Percentiles rank a stretch among this genome's conserved stretches.
Conservation (phyloP, 2,113 vertebrate genomes). For the Ochotona princeps region DNA sequence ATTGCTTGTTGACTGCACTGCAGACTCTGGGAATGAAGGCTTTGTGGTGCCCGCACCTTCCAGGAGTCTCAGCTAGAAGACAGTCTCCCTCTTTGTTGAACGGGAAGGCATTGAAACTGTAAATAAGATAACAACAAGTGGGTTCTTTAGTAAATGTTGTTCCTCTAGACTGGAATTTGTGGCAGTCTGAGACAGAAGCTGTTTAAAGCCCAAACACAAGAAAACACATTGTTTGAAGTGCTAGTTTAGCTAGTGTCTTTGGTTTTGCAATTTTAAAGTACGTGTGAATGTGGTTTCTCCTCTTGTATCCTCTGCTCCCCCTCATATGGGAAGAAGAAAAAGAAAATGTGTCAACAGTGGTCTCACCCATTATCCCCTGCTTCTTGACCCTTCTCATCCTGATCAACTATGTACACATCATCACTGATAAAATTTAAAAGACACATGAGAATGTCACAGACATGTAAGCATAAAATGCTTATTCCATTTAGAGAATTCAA, state of each 20-base stretch:
- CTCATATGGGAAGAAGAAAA: no score
- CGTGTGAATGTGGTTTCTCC: background rate
- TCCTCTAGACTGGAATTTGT: constrained; percentile 85
- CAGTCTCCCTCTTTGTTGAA: constrained; percentile 92
- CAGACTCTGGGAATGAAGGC: constrained; percentile 90
- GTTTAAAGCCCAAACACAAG: constrained; percentile 72
- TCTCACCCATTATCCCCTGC: no score
- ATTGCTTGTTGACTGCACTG: constrained; percentile 91
- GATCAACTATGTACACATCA: no score
- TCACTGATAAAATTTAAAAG: background rate
- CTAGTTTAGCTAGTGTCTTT: constrained; percentile 76
- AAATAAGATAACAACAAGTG: constrained; percentile 86
- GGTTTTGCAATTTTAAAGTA: constrained; percentile 68
- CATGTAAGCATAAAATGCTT: constrained; percentile 3
- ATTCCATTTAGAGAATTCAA: constrained; percentile 35
- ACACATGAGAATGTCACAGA: constrained; percentile 61
- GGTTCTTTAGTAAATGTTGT: constrained; percentile 83
- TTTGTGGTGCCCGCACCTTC: constrained; percentile 90
- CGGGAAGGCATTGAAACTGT: constrained; percentile 81
- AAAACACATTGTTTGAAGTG: constrained; percentile 70
- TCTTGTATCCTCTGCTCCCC: no score
- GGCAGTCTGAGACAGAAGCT: constrained; percentile 78
- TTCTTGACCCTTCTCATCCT: no score
- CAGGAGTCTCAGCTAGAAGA: constrained; percentile 93
- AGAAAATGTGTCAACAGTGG: no score